phyloP scores from a whole-genome alignment of 1,140 invertebrate genomes.

The Bombus balteatus region DNA sequence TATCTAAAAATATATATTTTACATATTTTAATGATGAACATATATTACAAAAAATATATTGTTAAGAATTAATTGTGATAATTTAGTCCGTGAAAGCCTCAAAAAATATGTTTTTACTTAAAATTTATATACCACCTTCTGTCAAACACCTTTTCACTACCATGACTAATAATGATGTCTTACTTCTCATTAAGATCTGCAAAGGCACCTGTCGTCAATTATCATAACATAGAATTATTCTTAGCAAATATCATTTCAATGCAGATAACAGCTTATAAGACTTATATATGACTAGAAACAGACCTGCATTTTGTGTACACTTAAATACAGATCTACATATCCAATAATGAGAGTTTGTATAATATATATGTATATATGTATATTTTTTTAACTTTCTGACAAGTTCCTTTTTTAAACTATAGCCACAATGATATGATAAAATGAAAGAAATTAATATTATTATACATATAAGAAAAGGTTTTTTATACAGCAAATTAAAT shows the following conservation, averaged over 20 bases:
- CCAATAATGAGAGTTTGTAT: not conserved
- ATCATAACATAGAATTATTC: conserved; percentile 74
- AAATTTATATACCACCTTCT: conserved; percentile 22
- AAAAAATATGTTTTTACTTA: conserved; percentile 5
- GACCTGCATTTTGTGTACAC: conserved; percentile 9
- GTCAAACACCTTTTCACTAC: conserved; percentile 42
- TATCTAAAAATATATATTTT: conserved; percentile 2
- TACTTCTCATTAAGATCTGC: conserved; percentile 63
- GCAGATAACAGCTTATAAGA: conserved; percentile 55
- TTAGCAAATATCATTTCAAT: conserved; percentile 69
- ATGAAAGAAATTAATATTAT: not conserved
- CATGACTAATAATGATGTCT: conserved; percentile 60
- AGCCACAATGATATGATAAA: not conserved
- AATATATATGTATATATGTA: not conserved
- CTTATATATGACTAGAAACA: conserved; percentile 31
- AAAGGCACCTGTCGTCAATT: conserved; percentile 74
- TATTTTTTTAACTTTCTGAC: not conserved
- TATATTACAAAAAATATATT: not conserved
- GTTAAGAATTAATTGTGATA: not conserved
- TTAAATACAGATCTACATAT: conserved; percentile 21
- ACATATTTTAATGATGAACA: conserved; percentile 7
- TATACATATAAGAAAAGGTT: not conserved
- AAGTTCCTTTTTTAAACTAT: no score
- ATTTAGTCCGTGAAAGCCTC: not conserved
- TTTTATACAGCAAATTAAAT: not conserved